Base-by-base conservation (phyloP, 2,888 invertebrate species). In the Timandra comae region DNA sequence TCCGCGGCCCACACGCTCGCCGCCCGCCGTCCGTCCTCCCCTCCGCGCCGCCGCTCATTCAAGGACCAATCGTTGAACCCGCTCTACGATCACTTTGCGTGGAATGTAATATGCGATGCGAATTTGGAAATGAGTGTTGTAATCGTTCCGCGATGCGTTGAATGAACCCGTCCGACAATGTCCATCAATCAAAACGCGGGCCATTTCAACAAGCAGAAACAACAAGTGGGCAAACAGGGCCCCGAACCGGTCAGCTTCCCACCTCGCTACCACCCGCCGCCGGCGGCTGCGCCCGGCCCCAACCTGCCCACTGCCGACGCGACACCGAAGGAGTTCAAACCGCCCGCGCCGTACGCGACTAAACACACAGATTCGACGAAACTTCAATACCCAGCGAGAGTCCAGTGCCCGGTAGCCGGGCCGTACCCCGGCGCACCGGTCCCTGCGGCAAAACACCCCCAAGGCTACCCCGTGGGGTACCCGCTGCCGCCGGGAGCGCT, bases 211-310 rank as follows among this genome's bases (percentile, higher is more conserved):
- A 85, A 85, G 67, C 78, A 80, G 64, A 84, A 81, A 63, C 80
- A 78, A 56, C 82, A 82, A 84, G 71, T 82, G 78, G 80, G 82
- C 71, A 84, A 82, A 80, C 84, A 80, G 71, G 82, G 76, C 61
- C 63, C 78, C 48, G 84, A 84, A 80, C 82, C 80, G 78, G 82
- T 82, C 79, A 79, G 74, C 79, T 84, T 82, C 77, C 93, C 93
- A 60, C 93, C 93, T 56, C 89, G 93, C 48, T 93, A 94, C 79
- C 93, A 93, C 69, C 93, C 93, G 56, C 91, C 91, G 43, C 92
- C 92, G 49, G 88, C 89, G 64, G 91, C 93, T 49, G 87, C 88
- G 38, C 76, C 80, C 49, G 87, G 86, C 46, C 86, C 88, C 41
- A 91, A 91, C 42, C 89, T 90, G 61, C 78, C 89, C 52, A 91